Base-by-base conservation (phyloP, 2,113 vertebrate species). In the Forbesichthys papilliferus region DNA sequence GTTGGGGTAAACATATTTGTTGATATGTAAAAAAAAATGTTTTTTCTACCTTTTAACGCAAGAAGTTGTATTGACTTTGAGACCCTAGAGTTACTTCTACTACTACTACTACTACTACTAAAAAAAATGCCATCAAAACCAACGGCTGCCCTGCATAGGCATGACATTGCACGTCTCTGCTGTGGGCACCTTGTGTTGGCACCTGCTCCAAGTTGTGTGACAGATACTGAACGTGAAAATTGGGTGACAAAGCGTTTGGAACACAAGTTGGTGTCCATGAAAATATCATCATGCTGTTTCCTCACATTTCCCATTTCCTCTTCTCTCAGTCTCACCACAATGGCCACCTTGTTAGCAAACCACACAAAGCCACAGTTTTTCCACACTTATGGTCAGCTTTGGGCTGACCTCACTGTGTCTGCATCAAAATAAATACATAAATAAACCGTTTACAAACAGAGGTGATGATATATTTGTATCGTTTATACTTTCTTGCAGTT, bases 171-270 rank as follows among this genome's bases (percentile, higher is more conserved):
- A 49, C 27, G 16, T 16, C 11, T 27, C 18, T 20, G 12, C 33
- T 63, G 48, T 18, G 33, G 20, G 11, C 27, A 54, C n/a, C 46
- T 55, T 59, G 58, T 81, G 75, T 77, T 5, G 0, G 52, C 13
- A 66, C 8, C 78, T 76, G 83, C 83, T 84, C 72, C 76, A 69
- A 54, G 53, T 68, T 57, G 6, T 59, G 68, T 55, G 66, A 63
- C 18, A 54, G 60, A 8, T 57, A 78, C 74, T 74, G 58, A 68
- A 56, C 62, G 47, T 14, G 16, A 57, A 48, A 63, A 75, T n/a
- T 9, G 64, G 59, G 5, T 53, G 84, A 86, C 76, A 81, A 81
- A 67, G 73, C 12, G 4, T 4, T 11, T 3, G 55, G 0, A n/a
- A 65, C 55, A 55, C 58, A 70, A 55, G 51, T 63, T 1, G 59